Base-by-base conservation (phyloP, 2,888 invertebrate species). In the Chloroclysta siterata region DNA sequence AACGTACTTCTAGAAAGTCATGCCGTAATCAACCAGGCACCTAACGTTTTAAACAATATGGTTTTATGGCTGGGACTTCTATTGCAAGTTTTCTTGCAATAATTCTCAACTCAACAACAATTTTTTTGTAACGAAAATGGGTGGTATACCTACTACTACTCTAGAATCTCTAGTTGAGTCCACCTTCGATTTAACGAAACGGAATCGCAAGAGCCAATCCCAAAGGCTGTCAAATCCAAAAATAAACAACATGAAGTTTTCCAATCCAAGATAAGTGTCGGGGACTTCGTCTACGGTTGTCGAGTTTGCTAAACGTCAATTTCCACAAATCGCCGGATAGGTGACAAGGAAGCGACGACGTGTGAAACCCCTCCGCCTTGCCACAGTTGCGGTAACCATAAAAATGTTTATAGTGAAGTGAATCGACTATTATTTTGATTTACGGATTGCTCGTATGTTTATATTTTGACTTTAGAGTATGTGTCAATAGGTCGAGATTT, bases 281-380 rank as follows among this genome's bases (percentile, higher is more conserved):
- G 77, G 74, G 71, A 79, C 72, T 77, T 67, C 73, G 76, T 75
- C 76, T 59, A 29, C 54, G 47, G 22, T 29, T 53, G 72, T 72
- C 77, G 72, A 53, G 53, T 52, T 65, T 78, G 78, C 79, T 77
- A 82, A 77, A 79, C 77, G 86, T 85, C 84, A 84, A 86, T 87
- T 88, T 78, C 80, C 70, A 77, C 79, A 85, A 87, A 87, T 85
- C 81, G 83, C 74, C 66, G 78, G 81, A 78, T 84, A 81, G 81
- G 80, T 88, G 88, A 83, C 86, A 81, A 72, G 70, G 72, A 66
- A 71, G 71, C 72, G 75, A 83, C 11, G 46, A 46, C 80, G 80
- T 81, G 81, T 72, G 72, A 67, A 61, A 39, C 10, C 36, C 54
- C 29, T 11, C 55, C 17, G 2, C 47, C 14, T 50, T 33, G 50